phyloP scores from a whole-genome alignment of 1,140 invertebrate species.

The Coptotermes formosanus region DNA sequence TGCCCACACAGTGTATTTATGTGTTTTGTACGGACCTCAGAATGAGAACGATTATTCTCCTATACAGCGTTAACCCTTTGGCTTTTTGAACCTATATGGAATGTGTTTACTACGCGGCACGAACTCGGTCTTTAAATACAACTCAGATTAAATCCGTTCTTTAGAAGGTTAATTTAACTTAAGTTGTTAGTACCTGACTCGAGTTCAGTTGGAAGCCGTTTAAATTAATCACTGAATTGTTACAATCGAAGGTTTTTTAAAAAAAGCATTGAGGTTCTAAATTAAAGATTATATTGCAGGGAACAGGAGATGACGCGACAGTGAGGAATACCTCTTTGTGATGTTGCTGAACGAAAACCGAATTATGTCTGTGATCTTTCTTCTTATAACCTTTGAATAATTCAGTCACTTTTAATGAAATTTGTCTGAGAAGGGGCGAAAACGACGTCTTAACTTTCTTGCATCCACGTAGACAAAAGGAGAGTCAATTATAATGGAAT shows the following conservation, averaged over 20 bases:
- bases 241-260: neutral
- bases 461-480: neutral
- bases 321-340: neutral
- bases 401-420: neutral
- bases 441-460: neutral
- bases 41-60: too few relatives aligned
- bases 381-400: constrained; percentile 10
- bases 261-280: neutral
- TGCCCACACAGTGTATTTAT: too few relatives aligned
- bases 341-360: neutral
- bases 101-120: too few relatives aligned
- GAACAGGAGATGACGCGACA: neutral
- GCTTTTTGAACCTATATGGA: too few relatives aligned
- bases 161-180: too few relatives aligned
- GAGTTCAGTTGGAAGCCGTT: too few relatives aligned
- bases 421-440: neutral
- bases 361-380: neutral
- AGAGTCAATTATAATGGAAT: constrained; percentile 9
- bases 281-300: neutral
- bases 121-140: too few relatives aligned
- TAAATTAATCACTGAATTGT: neutral
- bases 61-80: too few relatives aligned
- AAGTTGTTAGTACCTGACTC: too few relatives aligned
- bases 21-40: too few relatives aligned
- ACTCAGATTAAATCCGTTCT: too few relatives aligned